These are phyloP conservation scores for Nesidiocoris tenuis DNA, from an alignment of 2,888 invertebrate species.

Conservation along the genomic window DNA sequence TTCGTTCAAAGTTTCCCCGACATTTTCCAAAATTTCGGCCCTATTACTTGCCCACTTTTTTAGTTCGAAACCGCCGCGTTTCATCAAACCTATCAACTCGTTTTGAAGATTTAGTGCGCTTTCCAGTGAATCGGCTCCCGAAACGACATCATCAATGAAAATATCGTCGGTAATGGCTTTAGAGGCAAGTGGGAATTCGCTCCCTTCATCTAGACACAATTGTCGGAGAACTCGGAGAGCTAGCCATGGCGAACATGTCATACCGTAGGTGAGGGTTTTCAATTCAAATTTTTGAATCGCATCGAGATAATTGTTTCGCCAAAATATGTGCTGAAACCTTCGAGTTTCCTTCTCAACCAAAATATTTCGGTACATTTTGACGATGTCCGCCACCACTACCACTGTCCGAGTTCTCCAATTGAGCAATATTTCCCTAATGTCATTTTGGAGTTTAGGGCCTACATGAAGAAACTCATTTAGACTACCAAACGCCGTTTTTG, in stretches of 20 bases:
- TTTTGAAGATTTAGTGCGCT: constrained; percentile 10
- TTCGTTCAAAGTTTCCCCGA: too few species aligned
- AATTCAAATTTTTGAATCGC: constrained; percentile 35
- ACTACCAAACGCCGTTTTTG: constrained; percentile 11
- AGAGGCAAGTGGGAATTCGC: constrained; percentile 43
- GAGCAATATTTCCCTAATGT: too few species aligned
- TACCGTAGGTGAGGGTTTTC: constrained; percentile 49
- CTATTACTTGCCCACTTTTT: constrained; percentile 33
- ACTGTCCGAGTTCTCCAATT: background rate
- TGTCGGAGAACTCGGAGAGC: constrained; percentile 47
- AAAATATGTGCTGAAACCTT: constrained; percentile 48
- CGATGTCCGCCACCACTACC: constrained; percentile 8
- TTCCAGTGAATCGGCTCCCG: constrained; percentile 17
- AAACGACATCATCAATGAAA: constrained; percentile 39
- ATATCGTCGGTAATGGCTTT: constrained; percentile 18
- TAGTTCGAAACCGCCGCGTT: constrained; percentile 36
- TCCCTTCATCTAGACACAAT: constrained; percentile 44
- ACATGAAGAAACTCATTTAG: constrained; percentile 1
- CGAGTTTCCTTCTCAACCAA: background rate
- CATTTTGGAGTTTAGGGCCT: too few species aligned
- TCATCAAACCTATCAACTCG: constrained; percentile 29
- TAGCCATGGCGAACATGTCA: too few species aligned
- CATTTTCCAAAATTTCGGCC: constrained; percentile 20
- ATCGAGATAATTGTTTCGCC: constrained; percentile 45
- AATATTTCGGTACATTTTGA: constrained; percentile 34